Base-by-base conservation (phyloP, 1,140 invertebrate genomes). In the Atopsyche davidsoni region DNA sequence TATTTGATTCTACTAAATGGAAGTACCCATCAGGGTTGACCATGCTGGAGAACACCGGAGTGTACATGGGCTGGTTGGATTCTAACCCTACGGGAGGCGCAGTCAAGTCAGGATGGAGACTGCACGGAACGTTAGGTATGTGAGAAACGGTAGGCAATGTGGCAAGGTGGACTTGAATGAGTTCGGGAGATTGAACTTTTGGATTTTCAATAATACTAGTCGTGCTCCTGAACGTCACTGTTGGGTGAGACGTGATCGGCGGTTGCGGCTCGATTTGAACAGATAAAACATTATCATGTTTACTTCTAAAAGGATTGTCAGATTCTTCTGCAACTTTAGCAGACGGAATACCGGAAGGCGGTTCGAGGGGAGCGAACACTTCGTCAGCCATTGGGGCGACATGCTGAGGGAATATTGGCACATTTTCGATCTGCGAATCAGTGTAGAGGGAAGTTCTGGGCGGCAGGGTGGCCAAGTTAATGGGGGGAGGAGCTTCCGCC, bases 141-240 rank as follows among this genome's bases (percentile, higher is more conserved):
- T 73, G 72, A 17, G 70, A 71, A 6, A 73, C 63, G 3, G 64
- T 64, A 2, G 72, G 72, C 16, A 74, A 59, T 18, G 60, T 66
- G 58, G 60, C 64, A 22, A 72, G 65, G 34, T 72, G 69, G 9
- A 67, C 72, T 48, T 74, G 70, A 47, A 74, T 58, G 25, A 74
- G 56, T 57, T 64, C 70, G 0, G 69, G 70, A 18, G 9, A 34
- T n/a, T 34, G 31, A 17, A 4, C 7, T 4, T 21, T 19, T 18
- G 13, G 6, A 36, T 36, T n/a, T n/a, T n/a, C n/a, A 45, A 67
- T 60, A 17, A 28, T 28, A 28, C 34, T 46, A 31, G 4, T n/a
- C n/a, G n/a, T n/a, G n/a, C n/a, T n/a, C n/a, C n/a, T n/a, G n/a
- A n/a, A n/a, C n/a, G n/a, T n/a, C n/a, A n/a, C n/a, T n/a, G n/a